A percentile compares a stretch with the other conserved stretches of the same genome.
These are phyloP conservation scores for Amphimallon solstitiale DNA, from an alignment of 2,888 invertebrate genomes.

Conservation along the genomic window DNA sequence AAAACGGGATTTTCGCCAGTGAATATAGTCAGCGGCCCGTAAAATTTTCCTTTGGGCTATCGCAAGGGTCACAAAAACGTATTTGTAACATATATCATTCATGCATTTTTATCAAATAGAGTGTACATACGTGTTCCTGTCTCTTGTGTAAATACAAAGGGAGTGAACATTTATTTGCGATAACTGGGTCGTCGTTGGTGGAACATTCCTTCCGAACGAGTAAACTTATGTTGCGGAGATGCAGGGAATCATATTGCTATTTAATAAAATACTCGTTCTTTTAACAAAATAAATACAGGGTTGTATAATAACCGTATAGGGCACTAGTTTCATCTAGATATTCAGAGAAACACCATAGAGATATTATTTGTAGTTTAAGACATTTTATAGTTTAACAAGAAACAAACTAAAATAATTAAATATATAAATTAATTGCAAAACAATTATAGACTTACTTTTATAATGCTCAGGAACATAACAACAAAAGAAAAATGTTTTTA, in stretches of 20 bases:
- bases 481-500: too few species aligned
- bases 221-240: too few species aligned
- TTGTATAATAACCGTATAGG: too few species aligned
- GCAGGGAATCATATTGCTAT: constrained; percentile 34
- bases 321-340: too few species aligned
- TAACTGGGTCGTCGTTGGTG: constrained; percentile 18
- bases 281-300: constrained; percentile 33
- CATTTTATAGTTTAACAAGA: too few species aligned
- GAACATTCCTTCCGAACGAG: constrained; percentile 22
- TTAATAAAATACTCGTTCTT: constrained; percentile 27
- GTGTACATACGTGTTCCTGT: not conserved
- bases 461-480: too few species aligned
- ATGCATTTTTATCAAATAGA: constrained; percentile 26
- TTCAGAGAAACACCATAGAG: too few species aligned
- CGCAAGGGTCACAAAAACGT: constrained; percentile 36
- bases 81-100: constrained; percentile 16
- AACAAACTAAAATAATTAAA: too few species aligned
- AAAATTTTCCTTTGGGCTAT: constrained; percentile 56
- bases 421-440: too few species aligned
- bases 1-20: constrained; percentile 52
- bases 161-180: not conserved
- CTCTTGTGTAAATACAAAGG: not conserved
- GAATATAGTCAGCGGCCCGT: constrained; percentile 53
- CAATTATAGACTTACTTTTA: too few species aligned
- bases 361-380: too few species aligned